These are phyloP conservation scores for Podargus strigoides DNA, from an alignment of 2,797 vertebrate species.

Conservation along the genomic window DNA sequence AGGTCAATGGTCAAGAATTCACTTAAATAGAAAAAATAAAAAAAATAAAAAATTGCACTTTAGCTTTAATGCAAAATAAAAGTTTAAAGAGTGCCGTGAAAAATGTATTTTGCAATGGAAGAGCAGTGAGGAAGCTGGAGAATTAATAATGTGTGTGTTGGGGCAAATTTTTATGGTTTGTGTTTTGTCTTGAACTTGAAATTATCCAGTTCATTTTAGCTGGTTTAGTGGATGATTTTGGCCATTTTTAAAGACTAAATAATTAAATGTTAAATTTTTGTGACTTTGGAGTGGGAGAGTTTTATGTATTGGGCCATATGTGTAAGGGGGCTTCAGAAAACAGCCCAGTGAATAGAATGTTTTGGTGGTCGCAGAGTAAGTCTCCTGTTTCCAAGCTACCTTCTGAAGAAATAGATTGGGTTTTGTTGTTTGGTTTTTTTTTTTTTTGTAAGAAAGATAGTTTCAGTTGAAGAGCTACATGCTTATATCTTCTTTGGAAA, in stretches of 20 bases:
- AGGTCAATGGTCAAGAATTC: not conserved
- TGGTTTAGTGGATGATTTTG: not conserved
- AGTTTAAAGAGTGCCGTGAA: not conserved
- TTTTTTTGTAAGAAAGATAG: not conserved
- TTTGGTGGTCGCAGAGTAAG: not conserved
- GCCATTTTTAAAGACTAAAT: not conserved
- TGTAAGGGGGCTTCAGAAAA: not conserved
- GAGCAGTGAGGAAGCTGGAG: not conserved
- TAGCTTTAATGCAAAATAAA: not conserved
- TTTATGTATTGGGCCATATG: not conserved
- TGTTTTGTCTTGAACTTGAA: not conserved
- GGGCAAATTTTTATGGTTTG: not conserved
- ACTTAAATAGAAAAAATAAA: not conserved
- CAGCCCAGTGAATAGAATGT: not conserved
- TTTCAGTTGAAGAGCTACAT: not conserved
- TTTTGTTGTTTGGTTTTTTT: not conserved
- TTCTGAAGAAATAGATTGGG: not conserved
- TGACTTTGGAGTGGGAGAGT: fast-evolving
- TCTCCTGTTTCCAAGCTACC: not conserved
- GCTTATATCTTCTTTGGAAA: not conserved
- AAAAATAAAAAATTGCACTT: not conserved
- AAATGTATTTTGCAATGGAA: not conserved
- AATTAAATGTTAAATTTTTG: not conserved
- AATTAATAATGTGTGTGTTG: not conserved
- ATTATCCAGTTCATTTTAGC: not conserved